Conservation (phyloP, 64 coral and sea anemone species). For the Stichodactyla mertensii region DNA sequence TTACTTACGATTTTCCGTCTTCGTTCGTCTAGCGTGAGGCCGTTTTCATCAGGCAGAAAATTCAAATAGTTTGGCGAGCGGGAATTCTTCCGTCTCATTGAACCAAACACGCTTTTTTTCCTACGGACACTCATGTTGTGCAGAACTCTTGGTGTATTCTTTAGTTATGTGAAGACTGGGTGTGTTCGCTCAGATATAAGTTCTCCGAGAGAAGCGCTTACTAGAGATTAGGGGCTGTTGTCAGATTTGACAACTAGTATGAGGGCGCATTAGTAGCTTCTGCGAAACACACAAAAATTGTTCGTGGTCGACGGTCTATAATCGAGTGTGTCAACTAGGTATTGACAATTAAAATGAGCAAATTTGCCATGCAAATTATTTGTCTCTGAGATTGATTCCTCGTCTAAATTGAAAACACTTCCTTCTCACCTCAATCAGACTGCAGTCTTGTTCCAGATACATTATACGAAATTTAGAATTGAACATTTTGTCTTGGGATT, state of each 20-base stretch:
- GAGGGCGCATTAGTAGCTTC: conserved; percentile 2
- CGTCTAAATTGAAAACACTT: background rate
- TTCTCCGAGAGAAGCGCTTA: background rate
- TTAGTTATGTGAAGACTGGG: background rate
- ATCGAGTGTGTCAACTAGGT: background rate
- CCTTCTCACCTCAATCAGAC: background rate
- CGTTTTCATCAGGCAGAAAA: conserved; percentile 32
- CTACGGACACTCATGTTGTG: conserved; percentile 17
- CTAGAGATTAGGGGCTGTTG: background rate
- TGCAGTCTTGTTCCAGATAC: background rate
- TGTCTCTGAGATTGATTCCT: background rate
- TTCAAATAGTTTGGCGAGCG: conserved; percentile 24
- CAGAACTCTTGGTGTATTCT: background rate
- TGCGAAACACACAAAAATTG: background rate
- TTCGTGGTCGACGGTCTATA: background rate
- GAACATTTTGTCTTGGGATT: background rate
- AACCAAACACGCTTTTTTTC: conserved; percentile 29
- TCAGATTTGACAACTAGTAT: conserved; percentile 16
- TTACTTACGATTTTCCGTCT: conserved; percentile 20
- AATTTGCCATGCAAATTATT: conserved; percentile 11
- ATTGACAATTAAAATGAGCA: background rate
- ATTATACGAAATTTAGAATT: background rate
- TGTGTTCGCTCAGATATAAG: background rate
- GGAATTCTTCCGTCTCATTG: conserved; percentile 17
- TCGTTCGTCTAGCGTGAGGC: background rate